Evolutionary conservation across 2,888 invertebrate genomes (phyloP).

Genomic region (Blastobasis adustella): DNA sequence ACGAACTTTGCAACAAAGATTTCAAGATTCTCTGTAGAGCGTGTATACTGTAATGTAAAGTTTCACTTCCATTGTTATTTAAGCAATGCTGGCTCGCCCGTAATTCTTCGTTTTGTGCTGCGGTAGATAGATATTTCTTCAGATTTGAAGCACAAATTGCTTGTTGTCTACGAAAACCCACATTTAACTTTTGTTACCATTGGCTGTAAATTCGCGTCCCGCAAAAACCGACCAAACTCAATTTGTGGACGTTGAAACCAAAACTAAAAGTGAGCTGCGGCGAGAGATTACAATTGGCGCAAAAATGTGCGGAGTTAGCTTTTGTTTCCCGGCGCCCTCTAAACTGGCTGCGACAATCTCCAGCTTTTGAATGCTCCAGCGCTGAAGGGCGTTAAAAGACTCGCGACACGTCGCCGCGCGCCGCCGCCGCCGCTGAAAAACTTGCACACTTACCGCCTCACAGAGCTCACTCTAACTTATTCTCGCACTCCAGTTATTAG

Average conservation of each 20-base stretch:
- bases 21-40: constrained; percentile 11
- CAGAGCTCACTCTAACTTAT: constrained; percentile 27
- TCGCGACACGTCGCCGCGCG: constrained; percentile 23
- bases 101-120: constrained; percentile 20
- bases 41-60: constrained; percentile 20
- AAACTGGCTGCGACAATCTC: constrained; percentile 27
- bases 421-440: constrained; percentile 24
- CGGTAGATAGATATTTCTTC: too few relatives aligned
- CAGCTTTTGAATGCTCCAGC: constrained; percentile 38
- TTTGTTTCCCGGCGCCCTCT: constrained; percentile 31
- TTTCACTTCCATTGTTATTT: constrained; percentile 29
- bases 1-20: constrained; percentile 3
- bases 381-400: constrained; percentile 38
- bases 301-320: constrained; percentile 11
- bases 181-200: too few relatives aligned
- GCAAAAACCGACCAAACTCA: too few relatives aligned
- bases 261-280: constrained; percentile 11
- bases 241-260: background rate
- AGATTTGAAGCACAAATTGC: too few relatives aligned
- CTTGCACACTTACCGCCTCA: constrained; percentile 34
- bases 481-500: constrained; percentile 24
- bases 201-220: too few relatives aligned
- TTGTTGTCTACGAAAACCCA: too few relatives aligned
- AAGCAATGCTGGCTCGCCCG: constrained; percentile 17
- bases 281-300: constrained; percentile 15